phyloP scores from a whole-genome alignment of 2,113 vertebrate species.

The Tragelaphus strepsiceros region DNA sequence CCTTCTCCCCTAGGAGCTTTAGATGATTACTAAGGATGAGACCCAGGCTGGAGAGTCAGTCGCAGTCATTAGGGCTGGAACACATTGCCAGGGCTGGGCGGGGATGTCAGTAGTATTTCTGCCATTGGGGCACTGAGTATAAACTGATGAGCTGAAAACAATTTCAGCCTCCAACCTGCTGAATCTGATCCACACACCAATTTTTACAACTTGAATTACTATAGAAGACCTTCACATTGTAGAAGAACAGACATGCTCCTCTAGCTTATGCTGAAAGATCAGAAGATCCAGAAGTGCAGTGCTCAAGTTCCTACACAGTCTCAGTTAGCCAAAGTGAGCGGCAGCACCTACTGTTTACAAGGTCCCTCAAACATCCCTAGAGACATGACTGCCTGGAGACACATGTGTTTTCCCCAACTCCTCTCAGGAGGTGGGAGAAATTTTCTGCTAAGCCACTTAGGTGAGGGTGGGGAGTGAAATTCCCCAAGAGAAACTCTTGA shows the following conservation, averaged over 20 bases:
- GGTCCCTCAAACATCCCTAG: neutral
- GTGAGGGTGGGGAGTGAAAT: neutral
- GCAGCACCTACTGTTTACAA: neutral
- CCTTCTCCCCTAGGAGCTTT: neutral
- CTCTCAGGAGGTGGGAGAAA: neutral
- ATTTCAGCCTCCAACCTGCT: neutral
- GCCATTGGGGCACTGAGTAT: neutral
- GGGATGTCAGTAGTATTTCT: neutral
- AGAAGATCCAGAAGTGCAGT: neutral
- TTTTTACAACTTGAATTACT: neutral
- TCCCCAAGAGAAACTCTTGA: neutral
- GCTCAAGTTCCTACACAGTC: no score
- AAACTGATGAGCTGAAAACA: neutral
- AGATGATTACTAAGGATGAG: neutral
- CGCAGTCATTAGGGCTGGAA: neutral
- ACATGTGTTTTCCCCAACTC: neutral
- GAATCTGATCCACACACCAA: neutral
- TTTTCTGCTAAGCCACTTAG: neutral
- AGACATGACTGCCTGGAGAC: neutral
- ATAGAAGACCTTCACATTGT: neutral
- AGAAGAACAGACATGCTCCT: neutral
- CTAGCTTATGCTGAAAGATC: neutral
- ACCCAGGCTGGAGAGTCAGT: neutral
- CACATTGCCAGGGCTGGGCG: rapidly evolving
- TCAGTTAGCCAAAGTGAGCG: neutral